Evolutionary conservation across 1,140 invertebrate species (phyloP).

Genomic region (Chlorops oryzae): DNA sequence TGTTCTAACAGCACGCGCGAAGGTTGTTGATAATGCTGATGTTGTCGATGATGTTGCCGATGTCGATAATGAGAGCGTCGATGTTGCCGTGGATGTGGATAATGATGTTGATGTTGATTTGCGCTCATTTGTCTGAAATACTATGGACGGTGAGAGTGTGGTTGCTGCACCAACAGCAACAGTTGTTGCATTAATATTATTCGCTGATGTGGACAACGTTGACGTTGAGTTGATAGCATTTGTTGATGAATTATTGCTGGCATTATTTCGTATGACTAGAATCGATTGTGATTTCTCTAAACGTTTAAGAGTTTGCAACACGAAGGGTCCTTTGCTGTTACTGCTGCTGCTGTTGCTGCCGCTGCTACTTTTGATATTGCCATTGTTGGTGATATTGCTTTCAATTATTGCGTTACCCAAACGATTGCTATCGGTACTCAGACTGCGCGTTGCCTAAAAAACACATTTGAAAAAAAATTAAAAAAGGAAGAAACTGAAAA

Average conservation of each 20-base stretch:
- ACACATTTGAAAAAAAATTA: too few species aligned
- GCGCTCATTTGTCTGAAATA: too few species aligned
- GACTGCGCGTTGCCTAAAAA: slow-evolving; percentile 33
- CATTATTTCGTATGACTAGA: slow-evolving; percentile 42
- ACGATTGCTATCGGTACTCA: slow-evolving; percentile 36
- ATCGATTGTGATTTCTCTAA: slow-evolving; percentile 46
- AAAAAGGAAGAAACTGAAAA: not conserved
- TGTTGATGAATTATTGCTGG: slow-evolving; percentile 11
- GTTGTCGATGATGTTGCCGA: slow-evolving; percentile 1
- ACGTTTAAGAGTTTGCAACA: slow-evolving; percentile 44
- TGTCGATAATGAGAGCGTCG: not conserved
- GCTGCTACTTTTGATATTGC: not conserved
- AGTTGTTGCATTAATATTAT: slow-evolving; percentile 1
- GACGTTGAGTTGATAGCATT: slow-evolving; percentile 10
- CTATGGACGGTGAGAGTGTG: too few species aligned
- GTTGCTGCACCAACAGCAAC: slow-evolving; percentile 3
- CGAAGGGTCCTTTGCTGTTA: slow-evolving; percentile 41
- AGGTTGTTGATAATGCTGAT: too few species aligned
- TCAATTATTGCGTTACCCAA: slow-evolving; percentile 4
- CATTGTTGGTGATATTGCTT: too few species aligned
- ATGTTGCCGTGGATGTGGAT: too few species aligned
- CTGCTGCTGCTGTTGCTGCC: slow-evolving; percentile 29
- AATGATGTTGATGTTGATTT: too few species aligned
- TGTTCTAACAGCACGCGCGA: not conserved
- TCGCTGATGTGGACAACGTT: slow-evolving; percentile 1